Base-by-base conservation (phyloP, 2,888 invertebrate species). In the Thyatira batis region DNA sequence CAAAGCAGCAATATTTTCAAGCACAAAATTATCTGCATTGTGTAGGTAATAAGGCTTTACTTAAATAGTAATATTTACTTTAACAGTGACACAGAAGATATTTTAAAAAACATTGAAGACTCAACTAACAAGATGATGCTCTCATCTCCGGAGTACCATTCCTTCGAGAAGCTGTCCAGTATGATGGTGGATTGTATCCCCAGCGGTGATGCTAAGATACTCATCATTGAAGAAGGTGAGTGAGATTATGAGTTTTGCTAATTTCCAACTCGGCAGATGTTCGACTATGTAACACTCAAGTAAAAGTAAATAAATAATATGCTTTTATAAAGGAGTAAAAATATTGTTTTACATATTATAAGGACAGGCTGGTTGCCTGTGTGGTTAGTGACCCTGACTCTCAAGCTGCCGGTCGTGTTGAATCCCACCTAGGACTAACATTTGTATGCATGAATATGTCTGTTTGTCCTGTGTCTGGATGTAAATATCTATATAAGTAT, bases 141-240 rank as follows among this genome's bases (percentile, higher is more conserved):
- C 0, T 71, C 83, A 0, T 85, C 86, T 0, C 92, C 92, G 0
- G 87, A 90, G 51, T 91, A 91, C 60, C 76, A 78, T 5, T 78
- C 83, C 0, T 92, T 92, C 53, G 73, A 73, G 0, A 84, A 89
- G 44, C 65, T 92, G 0, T 67, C 78, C 0, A 49, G 72, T 0
- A 86, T 85, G 54, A 92, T 92, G 92, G 65, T 82, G 0, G 89
- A 92, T 49, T 89, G 87, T 45, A 57, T 83, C 0, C 65, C 88
- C 0, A 80, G 76, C 1, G 90, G 92, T 0, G 83, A 84, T 11
- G 88, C 87, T 0, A 91, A 89, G 55, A 77, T 92, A 50, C 63
- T 86, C 0, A 85, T 91, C 0, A 61, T 89, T 10, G 90, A 92
- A 61, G 89, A 91, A 80, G 90, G 90, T 89, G 53, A 33, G 48